Conservation (phyloP, 2,113 vertebrate genomes). For the Onychostruthus taczanowskii region DNA sequence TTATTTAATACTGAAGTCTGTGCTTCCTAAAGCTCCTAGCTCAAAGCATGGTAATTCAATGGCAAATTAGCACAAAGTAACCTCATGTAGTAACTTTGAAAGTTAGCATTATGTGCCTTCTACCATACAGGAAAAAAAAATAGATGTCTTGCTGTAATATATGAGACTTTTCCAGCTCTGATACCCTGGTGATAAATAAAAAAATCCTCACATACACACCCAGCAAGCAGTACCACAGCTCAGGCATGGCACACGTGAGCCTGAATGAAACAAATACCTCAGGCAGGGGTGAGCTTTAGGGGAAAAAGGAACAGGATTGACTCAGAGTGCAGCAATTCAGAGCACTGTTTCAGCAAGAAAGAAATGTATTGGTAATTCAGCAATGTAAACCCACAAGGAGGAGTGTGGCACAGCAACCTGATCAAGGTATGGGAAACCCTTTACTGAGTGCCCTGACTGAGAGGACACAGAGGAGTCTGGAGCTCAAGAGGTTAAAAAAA, state of each 20-base stretch:
- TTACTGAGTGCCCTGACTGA: neutral
- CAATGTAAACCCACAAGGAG: neutral
- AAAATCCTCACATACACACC: neutral
- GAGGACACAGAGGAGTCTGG: neutral
- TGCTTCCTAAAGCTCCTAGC: conserved; percentile 10
- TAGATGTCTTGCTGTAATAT: neutral
- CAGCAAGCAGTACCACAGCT: neutral
- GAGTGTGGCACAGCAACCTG: neutral
- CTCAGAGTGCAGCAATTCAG: neutral
- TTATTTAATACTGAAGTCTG: conserved; percentile 16
- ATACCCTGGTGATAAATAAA: neutral
- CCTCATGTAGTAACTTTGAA: conserved; percentile 9
- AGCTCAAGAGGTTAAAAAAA: neutral
- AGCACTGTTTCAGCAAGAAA: neutral
- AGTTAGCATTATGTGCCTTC: neutral
- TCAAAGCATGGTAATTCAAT: conserved; percentile 22
- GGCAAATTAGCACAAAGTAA: conserved; percentile 50
- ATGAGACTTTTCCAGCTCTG: conserved; percentile 5
- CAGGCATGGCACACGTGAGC: neutral
- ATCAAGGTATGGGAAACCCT: neutral
- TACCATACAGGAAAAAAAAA: neutral
- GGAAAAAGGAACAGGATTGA: neutral
- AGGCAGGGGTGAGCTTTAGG: neutral
- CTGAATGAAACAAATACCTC: neutral
- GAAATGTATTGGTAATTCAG: neutral